Evolutionary conservation across 2,888 invertebrate genomes (phyloP), one percentile per base, ranked within the genome.

Genomic region (Empis stercorea): DNA sequence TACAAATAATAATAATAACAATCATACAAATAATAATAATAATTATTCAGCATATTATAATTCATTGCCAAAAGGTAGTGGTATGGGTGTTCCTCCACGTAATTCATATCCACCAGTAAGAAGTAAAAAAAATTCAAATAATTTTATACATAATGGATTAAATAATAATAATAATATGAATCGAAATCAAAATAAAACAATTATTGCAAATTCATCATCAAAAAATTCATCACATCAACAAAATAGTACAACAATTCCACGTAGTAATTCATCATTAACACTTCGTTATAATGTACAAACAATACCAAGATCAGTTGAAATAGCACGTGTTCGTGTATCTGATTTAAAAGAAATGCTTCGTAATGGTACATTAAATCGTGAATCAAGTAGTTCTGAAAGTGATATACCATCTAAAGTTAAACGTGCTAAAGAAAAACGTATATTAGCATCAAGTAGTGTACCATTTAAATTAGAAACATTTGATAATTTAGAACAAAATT

Each of bases 21-120:
- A n/a, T n/a, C n/a, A n/a, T n/a, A n/a, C n/a, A n/a, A n/a, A n/a
- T n/a, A n/a, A 36, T 11, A 49, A 47, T 27, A 44, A 46, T 16
- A 51, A 48, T 23, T 16, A 23, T 13, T n/a, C 20, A 11, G 53
- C 56, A 1, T 62, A 61, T 42, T 70, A 66, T 44, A 69, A 68
- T 41, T 68, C 70, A 6, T 51, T 70, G 52, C 70, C 69, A 10
- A 69, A 70, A 53, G 60, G 60, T 16, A 54, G 73, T 63, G 74
- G 75, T 67, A 73, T 75, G 59, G 72, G 73, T 71, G 71, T 76
- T 64, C 76, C 76, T 61, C 77, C 78, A 43, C 72, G 76, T 60
- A 77, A 78, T 69, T 77, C 77, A 57, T 78, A 76, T 64, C 78
- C 77, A 57, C 75, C 77, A 40, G 73, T 76, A 57, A 71, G 73